phyloP scores from a whole-genome alignment of 2,113 vertebrate genomes.

The Danionella cerebrum region DNA sequence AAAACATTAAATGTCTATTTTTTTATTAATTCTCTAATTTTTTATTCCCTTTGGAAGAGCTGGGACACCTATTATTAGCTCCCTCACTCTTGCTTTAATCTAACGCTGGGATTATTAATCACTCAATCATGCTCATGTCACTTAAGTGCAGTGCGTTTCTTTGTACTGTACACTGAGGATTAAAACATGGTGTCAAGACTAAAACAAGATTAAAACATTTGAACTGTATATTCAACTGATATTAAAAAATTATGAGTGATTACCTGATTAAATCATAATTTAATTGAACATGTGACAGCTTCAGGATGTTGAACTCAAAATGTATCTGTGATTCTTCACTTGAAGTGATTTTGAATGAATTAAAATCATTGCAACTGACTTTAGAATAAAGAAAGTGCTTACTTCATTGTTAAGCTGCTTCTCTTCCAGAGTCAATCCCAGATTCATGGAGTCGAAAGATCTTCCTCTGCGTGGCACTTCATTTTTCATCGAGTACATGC shows the following conservation, averaged over 20 bases:
- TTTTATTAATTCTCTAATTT: too few relatives aligned
- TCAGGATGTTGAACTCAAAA: too few relatives aligned
- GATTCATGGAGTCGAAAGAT: conserved; percentile 74
- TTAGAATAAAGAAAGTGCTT: conserved; percentile 31
- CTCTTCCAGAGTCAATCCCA: conserved; percentile 59
- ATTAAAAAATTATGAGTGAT: too few relatives aligned
- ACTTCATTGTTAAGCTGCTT: conserved; percentile 77
- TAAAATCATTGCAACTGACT: too few relatives aligned
- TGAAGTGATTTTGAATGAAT: too few relatives aligned
- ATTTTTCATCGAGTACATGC: conserved; percentile 67
- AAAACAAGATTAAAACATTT: too few relatives aligned
- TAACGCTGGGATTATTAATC: conserved; percentile 47
- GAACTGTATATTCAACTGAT: too few relatives aligned
- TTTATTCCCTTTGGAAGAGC: conserved; percentile 54
- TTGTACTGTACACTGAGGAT: background rate
- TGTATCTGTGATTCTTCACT: too few relatives aligned
- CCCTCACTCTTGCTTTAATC: conserved; percentile 39
- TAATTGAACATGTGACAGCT: too few relatives aligned
- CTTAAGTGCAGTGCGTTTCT: background rate
- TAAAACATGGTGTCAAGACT: too few relatives aligned
- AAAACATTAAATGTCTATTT: too few relatives aligned
- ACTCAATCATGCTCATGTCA: conserved; percentile 8
- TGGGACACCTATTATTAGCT: conserved; percentile 57
- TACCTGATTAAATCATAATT: too few relatives aligned
- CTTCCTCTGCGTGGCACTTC: conserved; percentile 68